A percentile compares a stretch with the other conserved stretches of the same genome.
Evolutionary conservation across 2,888 invertebrate species (phyloP).

Genomic region (Phaonia tiefii): DNA sequence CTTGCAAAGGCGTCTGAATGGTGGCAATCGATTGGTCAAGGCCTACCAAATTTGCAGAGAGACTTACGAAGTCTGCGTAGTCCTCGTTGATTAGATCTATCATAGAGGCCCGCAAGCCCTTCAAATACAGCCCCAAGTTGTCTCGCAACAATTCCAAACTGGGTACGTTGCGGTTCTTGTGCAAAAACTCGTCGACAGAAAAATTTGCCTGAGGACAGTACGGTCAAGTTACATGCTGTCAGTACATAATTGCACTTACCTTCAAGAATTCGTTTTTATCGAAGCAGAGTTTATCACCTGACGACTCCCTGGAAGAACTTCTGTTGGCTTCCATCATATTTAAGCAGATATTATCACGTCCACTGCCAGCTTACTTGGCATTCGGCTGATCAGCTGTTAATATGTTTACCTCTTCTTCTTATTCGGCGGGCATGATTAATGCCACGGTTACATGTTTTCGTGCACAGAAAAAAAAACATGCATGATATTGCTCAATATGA

Average conservation of each 20-base stretch:
- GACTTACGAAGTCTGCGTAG: conserved; percentile 98
- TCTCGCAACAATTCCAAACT: conserved; percentile 89
- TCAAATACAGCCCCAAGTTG: conserved; percentile 94
- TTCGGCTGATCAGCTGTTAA: background rate
- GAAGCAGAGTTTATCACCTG: conserved; percentile 73
- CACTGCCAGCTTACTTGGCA: background rate
- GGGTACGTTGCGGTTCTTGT: conserved; percentile 78
- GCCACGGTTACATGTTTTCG: too few relatives aligned
- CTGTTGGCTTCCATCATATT: conserved; percentile 52
- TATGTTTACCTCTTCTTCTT: too few relatives aligned
- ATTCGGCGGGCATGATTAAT: too few relatives aligned
- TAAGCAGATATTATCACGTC: background rate
- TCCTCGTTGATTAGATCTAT: conserved; percentile 98
- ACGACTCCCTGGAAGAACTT: conserved; percentile 21
- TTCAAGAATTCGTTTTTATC: conserved; percentile 80
- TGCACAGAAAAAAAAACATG: too few relatives aligned
- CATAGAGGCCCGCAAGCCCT: conserved; percentile 95
- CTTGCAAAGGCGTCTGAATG: conserved; percentile 89
- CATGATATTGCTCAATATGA: too few relatives aligned
- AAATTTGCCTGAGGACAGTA: conserved; percentile 86
- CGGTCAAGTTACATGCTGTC: conserved; percentile 1
- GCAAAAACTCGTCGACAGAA: conserved; percentile 95
- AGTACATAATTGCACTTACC: conserved; percentile 69
- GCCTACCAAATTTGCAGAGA: conserved; percentile 96
- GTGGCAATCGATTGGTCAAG: conserved; percentile 92